Conservation (phyloP, 2,113 vertebrate genomes). For the Ellobius talpinus region DNA sequence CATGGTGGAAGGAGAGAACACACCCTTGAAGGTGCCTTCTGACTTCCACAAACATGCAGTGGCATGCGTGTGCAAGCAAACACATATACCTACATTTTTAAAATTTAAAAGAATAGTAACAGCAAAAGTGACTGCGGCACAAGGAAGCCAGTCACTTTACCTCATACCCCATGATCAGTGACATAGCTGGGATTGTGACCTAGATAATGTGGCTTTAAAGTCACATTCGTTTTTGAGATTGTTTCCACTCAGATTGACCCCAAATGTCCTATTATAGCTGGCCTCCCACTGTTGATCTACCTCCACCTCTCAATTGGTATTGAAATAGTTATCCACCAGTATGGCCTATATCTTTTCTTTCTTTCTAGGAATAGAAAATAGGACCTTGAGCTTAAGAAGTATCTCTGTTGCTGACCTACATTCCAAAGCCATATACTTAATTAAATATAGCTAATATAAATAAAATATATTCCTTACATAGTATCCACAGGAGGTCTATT, state of each 20-base stretch:
- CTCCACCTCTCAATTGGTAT: neutral
- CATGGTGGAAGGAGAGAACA: neutral
- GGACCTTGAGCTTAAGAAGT: neutral
- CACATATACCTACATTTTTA: neutral
- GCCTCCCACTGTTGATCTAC: neutral
- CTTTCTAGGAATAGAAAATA: neutral
- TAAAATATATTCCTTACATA: neutral
- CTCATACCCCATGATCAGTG: neutral
- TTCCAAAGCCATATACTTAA: neutral
- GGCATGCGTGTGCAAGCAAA: neutral
- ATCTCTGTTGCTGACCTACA: neutral
- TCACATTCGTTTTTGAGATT: neutral
- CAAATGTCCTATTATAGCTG: neutral
- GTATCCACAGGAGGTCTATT: neutral
- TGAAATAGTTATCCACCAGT: neutral
- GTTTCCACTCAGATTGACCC: neutral
- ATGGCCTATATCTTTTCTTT: neutral
- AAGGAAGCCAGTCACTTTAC: neutral
- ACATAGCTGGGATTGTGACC: neutral
- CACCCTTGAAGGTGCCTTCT: neutral
- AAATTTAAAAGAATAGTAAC: neutral
- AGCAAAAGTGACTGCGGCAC: neutral
- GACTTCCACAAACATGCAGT: neutral
- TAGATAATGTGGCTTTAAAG: constrained; percentile 15
- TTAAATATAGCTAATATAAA: neutral